Evolutionary conservation across 2,888 invertebrate genomes (phyloP), one percentile per base, ranked within the genome.

Genomic region (Nycteola revayana): DNA sequence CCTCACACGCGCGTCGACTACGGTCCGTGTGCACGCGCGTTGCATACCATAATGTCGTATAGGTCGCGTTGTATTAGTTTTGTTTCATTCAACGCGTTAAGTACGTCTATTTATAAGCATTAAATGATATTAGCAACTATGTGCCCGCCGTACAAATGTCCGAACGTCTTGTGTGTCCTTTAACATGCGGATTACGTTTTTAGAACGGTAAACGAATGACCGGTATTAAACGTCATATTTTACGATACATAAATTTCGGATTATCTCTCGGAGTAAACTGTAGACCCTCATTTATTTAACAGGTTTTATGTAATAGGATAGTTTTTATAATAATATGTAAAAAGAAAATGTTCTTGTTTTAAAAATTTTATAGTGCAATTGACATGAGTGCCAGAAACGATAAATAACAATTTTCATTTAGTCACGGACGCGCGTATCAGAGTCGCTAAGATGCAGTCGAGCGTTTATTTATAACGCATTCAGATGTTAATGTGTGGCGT

Each of bases 71-170:
- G n/a, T n/a, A n/a, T n/a, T n/a, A n/a, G n/a, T n/a, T n/a, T n/a
- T n/a, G n/a, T n/a, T n/a, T n/a, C n/a, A n/a, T n/a, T n/a, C n/a
- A n/a, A n/a, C n/a, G 41, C 28, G 17, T 42, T 48, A 42, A 50
- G 36, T 38, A 32, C 38, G 40, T 41, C 53, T 66, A 65, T 70
- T 66, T 68, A 63, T 70, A 68, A 57, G 57, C 57, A 53, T 61
- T 60, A 58, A 66, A 65, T 57, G 53, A 60, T 61, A 63, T 69
- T 66, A 57, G 60, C 60, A 43, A 42, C 49, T 38, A 32, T 55
- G 54, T 47, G 49, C 32, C 48, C 43, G 50, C 49, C 52, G 47
- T 60, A 51, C 51, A 50, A 53, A 63, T 54, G 49, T 41, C 28
- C 36, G 26, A 36, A 31, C 53, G 49, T 45, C 50, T 53, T 51